A percentile compares a stretch with the other conserved stretches of the same genome.
Evolutionary conservation across 2,888 invertebrate genomes (phyloP).

Genomic region (Sarcophaga subvicina): DNA sequence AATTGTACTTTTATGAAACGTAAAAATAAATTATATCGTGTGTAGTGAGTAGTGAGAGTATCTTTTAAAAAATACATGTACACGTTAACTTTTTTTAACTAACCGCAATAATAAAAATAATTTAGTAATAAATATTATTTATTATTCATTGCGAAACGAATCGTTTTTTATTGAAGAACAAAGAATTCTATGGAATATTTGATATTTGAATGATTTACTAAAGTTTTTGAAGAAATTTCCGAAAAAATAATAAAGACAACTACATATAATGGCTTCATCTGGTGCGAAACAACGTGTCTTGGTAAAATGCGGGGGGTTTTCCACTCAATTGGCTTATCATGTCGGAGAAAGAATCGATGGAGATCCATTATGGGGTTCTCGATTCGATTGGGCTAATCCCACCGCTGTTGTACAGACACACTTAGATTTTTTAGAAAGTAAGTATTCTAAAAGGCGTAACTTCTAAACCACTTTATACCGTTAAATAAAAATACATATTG

Average conservation of each 20-base stretch:
- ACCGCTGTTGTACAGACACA: slow-evolving; percentile 90
- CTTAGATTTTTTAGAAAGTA: slow-evolving; percentile 89
- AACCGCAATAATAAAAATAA: not conserved
- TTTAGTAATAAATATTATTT: not conserved
- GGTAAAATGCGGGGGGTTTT: slow-evolving; percentile 89
- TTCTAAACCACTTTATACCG: no score
- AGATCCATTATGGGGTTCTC: slow-evolving; percentile 94
- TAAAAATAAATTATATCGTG: not conserved
- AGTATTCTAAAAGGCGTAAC: slow-evolving; percentile 55
- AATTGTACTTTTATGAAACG: not conserved
- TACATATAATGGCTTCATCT: not conserved
- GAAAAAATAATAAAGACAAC: not conserved
- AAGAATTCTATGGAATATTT: not conserved
- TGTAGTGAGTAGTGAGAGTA: not conserved
- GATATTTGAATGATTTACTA: not conserved
- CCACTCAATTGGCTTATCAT: slow-evolving; percentile 89
- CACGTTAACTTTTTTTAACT: no score
- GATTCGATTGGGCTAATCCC: slow-evolving; percentile 89
- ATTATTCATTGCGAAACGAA: not conserved
- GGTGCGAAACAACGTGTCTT: slow-evolving; percentile 77
- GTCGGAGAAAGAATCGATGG: slow-evolving; percentile 89
- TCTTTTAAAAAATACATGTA: no score
- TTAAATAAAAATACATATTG: no score
- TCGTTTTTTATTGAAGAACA: not conserved
- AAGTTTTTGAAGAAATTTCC: not conserved